Percentiles rank a stretch among this genome's conserved stretches.
These are phyloP conservation scores for Bombus waltoni DNA, from an alignment of 1,140 invertebrate species.

Conservation along the genomic window DNA sequence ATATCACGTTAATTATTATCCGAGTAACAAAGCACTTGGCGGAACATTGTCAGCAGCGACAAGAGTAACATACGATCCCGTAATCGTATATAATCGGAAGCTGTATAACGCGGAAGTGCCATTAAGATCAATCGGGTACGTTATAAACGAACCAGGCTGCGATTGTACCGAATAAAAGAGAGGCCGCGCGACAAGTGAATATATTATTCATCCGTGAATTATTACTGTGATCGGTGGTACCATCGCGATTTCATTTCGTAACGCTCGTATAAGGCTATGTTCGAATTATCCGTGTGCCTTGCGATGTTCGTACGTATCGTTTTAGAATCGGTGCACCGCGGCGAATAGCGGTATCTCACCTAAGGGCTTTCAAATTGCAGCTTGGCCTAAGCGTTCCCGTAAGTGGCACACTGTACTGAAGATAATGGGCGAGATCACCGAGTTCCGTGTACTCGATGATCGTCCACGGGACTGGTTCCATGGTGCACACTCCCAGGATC, in stretches of 20 bases:
- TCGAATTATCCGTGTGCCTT: not conserved
- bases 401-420: constrained; percentile 83
- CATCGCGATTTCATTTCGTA: constrained; percentile 16
- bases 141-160: not conserved
- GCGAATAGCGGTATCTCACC: constrained; percentile 65
- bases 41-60: not conserved
- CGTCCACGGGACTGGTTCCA: constrained; percentile 87
- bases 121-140: constrained; percentile 10
- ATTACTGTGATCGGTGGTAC: constrained; percentile 21
- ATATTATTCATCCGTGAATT: not conserved
- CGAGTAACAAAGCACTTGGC: not conserved
- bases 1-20: not conserved
- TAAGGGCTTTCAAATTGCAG: constrained; percentile 79
- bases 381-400: constrained; percentile 76
- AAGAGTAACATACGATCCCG: not conserved
- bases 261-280: not conserved
- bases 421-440: constrained; percentile 91
- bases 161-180: constrained; percentile 2
- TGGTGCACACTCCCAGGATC: constrained; percentile 87
- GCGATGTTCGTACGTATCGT: not conserved
- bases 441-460: constrained; percentile 91
- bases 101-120: constrained; percentile 7
- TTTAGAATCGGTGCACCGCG: constrained; percentile 10
- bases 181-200: constrained; percentile 17
- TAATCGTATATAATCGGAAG: constrained; percentile 6